Conservation (phyloP, 2,113 vertebrate genomes). For the Toxotes jaculatrix region DNA sequence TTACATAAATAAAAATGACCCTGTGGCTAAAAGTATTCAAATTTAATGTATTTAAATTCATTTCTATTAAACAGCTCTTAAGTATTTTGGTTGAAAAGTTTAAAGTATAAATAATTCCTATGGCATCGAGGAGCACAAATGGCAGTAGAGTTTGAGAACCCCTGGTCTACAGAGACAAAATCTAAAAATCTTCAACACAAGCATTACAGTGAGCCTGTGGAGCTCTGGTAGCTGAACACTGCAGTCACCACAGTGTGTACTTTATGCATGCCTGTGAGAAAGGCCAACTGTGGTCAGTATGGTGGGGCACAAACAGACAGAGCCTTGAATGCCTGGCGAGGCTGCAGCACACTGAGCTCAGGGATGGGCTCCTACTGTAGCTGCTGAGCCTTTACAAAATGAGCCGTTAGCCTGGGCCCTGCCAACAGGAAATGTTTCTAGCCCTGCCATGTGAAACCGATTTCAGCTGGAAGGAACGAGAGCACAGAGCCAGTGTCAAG, state of each 20-base stretch:
- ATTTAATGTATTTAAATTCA: no score
- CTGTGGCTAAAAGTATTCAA: no score
- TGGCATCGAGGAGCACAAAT: no score
- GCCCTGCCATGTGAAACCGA: slow-evolving; percentile 79
- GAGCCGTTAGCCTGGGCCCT: slow-evolving; percentile 57
- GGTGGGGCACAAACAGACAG: slow-evolving; percentile 35
- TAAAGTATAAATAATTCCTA: no score
- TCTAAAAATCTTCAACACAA: slow-evolving; percentile 1
- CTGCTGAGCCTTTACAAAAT: slow-evolving; percentile 72
- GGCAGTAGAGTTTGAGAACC: no score
- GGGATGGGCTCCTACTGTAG: slow-evolving; percentile 60
- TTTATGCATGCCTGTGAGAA: slow-evolving; percentile 33
- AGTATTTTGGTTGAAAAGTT: no score
- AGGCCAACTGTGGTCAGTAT: slow-evolving; percentile 34
- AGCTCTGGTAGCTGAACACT: slow-evolving; percentile 26
- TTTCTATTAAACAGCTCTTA: no score
- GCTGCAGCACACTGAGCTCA: slow-evolving; percentile 53
- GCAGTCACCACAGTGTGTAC: slow-evolving; percentile 13
- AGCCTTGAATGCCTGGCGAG: slow-evolving; percentile 46
- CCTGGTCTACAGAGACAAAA: background rate
- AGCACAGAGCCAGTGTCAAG: slow-evolving; percentile 74
- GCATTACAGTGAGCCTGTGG: slow-evolving; percentile 1
- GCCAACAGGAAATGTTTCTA: slow-evolving; percentile 83
- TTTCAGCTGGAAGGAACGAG: slow-evolving; percentile 75
- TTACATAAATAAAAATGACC: no score